Conservation (phyloP, 2,888 invertebrate genomes). For the Idaea straminata region DNA sequence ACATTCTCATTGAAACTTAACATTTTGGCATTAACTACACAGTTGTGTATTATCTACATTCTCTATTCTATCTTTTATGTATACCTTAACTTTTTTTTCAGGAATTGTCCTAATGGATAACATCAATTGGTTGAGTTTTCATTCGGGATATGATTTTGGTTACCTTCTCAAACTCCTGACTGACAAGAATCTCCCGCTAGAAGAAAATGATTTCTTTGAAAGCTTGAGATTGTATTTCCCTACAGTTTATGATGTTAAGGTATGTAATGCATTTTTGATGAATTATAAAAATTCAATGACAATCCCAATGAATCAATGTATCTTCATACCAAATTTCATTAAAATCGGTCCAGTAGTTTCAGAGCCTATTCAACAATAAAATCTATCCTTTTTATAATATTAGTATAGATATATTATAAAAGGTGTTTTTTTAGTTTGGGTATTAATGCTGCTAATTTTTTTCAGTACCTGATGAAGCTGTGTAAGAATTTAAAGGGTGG, state of each 20-base stretch:
- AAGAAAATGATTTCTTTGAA: conserved; percentile 98
- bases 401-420: background rate
- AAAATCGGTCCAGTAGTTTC: no score
- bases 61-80: background rate
- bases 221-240: conserved; percentile 96
- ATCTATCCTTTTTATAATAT: no score
- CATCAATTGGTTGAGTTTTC: conserved; percentile 99
- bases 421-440: conserved; percentile 1
- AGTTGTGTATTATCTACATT: no score
- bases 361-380: no score
- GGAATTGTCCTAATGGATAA: conserved; percentile 97
- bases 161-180: conserved; percentile 97
- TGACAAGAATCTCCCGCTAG: conserved; percentile 95
- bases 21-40: no score
- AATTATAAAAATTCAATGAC: background rate
- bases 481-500: conserved; percentile 99
- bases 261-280: conserved; percentile 48
- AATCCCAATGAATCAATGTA: no score
- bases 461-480: conserved; percentile 97
- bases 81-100: conserved; percentile 34
- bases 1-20: no score
- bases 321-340: no score
- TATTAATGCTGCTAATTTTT: conserved; percentile 80
- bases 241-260: conserved; percentile 98
- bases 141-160: conserved; percentile 99